These are phyloP conservation scores for Jordanella pulchra DNA, from an alignment of 2,797 vertebrate genomes.

Conservation along the genomic window DNA sequence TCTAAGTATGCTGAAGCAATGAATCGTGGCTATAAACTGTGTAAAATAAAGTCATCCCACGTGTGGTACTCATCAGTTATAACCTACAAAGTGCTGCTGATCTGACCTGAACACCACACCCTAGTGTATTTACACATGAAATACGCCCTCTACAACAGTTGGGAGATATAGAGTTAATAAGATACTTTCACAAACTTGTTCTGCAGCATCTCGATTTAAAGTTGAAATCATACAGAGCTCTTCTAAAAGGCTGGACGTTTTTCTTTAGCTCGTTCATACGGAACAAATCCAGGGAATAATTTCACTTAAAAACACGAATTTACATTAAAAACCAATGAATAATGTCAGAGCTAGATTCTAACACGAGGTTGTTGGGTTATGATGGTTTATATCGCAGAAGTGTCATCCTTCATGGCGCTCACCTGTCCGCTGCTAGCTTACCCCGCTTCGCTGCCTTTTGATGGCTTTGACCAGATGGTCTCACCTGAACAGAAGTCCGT, in stretches of 20 bases:
- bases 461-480: conserved; percentile 14
- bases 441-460: conserved; percentile 22
- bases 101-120: conserved; percentile 26
- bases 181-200: neutral
- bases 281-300: neutral
- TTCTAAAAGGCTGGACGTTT: neutral
- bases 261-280: neutral
- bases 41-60: neutral
- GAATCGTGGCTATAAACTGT: conserved; percentile 11
- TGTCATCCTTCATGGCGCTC: neutral
- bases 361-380: neutral
- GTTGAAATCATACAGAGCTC: neutral
- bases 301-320: neutral
- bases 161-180: conserved; percentile 7
- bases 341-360: fast-evolving
- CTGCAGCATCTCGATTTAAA: neutral
- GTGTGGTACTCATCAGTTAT: neutral
- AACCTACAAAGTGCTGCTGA: neutral
- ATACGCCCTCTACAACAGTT: neutral
- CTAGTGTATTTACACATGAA: conserved; percentile 7
- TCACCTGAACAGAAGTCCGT: conserved; percentile 45
- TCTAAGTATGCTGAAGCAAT: conserved; percentile 30
- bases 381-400: neutral
- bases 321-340: neutral
- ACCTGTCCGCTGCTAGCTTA: conserved; percentile 52